Evolutionary conservation across 2,888 invertebrate genomes (phyloP).

Genomic region (Loripinus fragilis): DNA sequence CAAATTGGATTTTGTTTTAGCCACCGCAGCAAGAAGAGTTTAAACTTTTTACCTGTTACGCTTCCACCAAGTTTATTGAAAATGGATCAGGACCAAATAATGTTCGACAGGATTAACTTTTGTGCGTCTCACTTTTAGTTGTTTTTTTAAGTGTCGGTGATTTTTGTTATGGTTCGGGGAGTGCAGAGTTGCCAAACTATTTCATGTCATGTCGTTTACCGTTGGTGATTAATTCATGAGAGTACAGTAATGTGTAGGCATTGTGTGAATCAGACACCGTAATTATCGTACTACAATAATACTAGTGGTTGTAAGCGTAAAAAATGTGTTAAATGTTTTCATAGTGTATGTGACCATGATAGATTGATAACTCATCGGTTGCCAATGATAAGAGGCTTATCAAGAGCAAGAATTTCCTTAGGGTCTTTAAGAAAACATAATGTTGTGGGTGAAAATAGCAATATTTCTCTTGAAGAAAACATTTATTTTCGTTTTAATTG

Average conservation of each 20-base stretch:
- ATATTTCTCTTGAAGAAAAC: too few species aligned
- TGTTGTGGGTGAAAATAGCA: too few species aligned
- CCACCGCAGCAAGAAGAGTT: too few species aligned
- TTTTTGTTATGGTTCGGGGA: conserved; percentile 6
- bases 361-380: too few species aligned
- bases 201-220: conserved; percentile 7
- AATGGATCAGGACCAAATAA: neutral
- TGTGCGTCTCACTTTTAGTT: neutral
- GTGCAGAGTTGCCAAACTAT: conserved; percentile 2
- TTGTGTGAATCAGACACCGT: conserved; percentile 1
- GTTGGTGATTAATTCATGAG: conserved; percentile 6
- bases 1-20: too few species aligned
- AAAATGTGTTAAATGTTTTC: neutral
- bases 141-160: conserved; percentile 7
- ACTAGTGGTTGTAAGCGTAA: neutral
- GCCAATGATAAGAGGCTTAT: too few species aligned
- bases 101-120: neutral
- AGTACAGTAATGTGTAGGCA: neutral
- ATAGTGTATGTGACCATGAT: too few species aligned
- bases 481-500: too few species aligned
- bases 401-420: too few species aligned
- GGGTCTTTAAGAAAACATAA: too few species aligned
- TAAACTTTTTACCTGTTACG: neutral
- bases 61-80: neutral
- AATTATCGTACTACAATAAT: neutral